phyloP scores from a whole-genome alignment of 2,797 vertebrate genomes.

The Propithecus deckenii region DNA sequence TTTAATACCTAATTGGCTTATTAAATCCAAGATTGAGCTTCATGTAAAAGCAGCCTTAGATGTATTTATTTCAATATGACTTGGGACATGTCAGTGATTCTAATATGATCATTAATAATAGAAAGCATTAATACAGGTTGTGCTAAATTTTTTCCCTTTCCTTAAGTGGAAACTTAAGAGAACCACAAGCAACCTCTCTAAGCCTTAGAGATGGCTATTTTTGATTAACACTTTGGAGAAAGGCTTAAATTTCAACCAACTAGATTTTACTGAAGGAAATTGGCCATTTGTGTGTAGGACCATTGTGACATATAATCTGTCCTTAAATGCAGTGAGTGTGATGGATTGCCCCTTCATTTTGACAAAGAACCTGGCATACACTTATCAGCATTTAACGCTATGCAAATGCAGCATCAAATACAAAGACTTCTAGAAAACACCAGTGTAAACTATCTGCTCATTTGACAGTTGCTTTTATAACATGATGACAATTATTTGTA shows the following conservation, averaged over 20 bases:
- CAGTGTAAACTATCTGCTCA: constrained; percentile 10
- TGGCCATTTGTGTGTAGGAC: not conserved
- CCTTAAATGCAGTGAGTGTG: not conserved
- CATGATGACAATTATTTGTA: not conserved
- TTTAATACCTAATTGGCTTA: not conserved
- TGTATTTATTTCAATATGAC: not conserved
- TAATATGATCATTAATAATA: not conserved
- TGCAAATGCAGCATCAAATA: constrained; percentile 35
- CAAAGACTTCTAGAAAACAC: constrained; percentile 53
- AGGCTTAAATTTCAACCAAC: constrained; percentile 30
- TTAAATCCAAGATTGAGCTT: not conserved
- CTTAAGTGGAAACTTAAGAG: not conserved
- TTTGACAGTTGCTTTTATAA: constrained; percentile 38
- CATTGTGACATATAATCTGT: not conserved
- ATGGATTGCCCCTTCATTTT: constrained; percentile 5
- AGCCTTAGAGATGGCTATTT: not conserved
- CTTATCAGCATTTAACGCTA: constrained; percentile 44
- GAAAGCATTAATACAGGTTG: not conserved
- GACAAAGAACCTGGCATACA: constrained; percentile 1
- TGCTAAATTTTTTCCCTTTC: not conserved
- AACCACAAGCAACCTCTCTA: not conserved
- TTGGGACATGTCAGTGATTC: not conserved
- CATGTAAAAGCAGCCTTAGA: not conserved
- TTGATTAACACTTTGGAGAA: not conserved
- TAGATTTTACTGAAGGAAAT: not conserved